These are phyloP conservation scores for Zelleria hepariella DNA, from an alignment of 2,888 invertebrate genomes.

Conservation along the genomic window DNA sequence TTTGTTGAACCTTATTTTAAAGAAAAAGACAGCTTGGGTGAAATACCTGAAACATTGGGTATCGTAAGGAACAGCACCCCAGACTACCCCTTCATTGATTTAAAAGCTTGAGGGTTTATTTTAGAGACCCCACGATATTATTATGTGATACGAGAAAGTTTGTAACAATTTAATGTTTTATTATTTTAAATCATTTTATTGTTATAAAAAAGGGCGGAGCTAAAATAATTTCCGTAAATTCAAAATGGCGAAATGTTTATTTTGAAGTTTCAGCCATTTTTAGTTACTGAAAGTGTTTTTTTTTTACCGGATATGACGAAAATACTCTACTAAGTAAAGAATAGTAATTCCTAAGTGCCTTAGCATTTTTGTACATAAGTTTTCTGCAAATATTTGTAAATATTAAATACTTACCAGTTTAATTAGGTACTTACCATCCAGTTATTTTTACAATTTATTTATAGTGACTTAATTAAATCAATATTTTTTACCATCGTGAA, in stretches of 20 bases:
- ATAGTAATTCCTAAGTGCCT: slow-evolving; percentile 37
- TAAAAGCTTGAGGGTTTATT: background rate
- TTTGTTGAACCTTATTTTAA: too few relatives aligned
- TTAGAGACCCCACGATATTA: background rate
- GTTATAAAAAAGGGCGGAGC: background rate
- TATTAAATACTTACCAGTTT: slow-evolving; percentile 13
- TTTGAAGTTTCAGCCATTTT: background rate
- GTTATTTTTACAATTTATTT: background rate
- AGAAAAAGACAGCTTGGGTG: too few relatives aligned
- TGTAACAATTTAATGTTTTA: background rate
- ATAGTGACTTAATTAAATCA: background rate
- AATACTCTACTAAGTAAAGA: background rate
- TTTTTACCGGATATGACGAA: background rate
- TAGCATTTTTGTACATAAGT: slow-evolving; percentile 15
- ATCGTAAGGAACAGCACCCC: too few relatives aligned
- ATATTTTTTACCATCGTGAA: slow-evolving; percentile 8
- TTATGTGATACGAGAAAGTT: background rate
- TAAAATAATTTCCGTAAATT: background rate
- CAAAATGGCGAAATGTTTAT: background rate
- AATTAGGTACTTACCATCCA: slow-evolving; percentile 25
- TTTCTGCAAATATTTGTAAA: slow-evolving; percentile 11
- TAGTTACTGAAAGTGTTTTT: background rate
- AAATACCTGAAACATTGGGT: too few relatives aligned
- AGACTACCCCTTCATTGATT: background rate
- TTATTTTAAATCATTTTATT: background rate